These are phyloP conservation scores for Agrotis ipsilon DNA, from an alignment of 2,888 invertebrate genomes.

Conservation along the genomic window DNA sequence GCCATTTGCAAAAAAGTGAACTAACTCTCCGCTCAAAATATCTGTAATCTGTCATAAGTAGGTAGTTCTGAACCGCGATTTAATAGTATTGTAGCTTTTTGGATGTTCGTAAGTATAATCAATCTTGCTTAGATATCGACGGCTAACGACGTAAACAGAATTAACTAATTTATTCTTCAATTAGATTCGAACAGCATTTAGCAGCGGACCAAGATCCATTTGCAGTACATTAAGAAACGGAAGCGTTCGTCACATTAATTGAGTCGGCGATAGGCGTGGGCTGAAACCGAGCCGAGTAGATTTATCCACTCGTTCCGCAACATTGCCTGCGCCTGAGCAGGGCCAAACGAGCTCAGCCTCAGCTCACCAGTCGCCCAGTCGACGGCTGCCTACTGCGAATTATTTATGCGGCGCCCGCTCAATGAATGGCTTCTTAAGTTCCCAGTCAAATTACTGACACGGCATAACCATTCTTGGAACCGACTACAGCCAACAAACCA, in stretches of 20 bases:
- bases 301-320: slow-evolving; percentile 76
- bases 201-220: slow-evolving; percentile 37
- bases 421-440: slow-evolving; percentile 74
- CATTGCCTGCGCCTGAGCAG: slow-evolving; percentile 69
- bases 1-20: too few relatives aligned
- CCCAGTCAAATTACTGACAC: slow-evolving; percentile 71
- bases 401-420: slow-evolving; percentile 79
- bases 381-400: slow-evolving; percentile 74
- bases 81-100: neutral
- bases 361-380: slow-evolving; percentile 3
- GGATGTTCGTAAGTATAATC: neutral
- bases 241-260: slow-evolving; percentile 78
- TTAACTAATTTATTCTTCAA: slow-evolving; percentile 19
- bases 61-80: neutral
- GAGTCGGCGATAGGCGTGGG: slow-evolving; percentile 80
- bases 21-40: too few relatives aligned
- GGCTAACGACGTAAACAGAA: slow-evolving; percentile 14
- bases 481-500: slow-evolving; percentile 52
- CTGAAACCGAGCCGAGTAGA: slow-evolving; percentile 62
- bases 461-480: slow-evolving; percentile 70
- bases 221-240: slow-evolving; percentile 71
- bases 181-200: slow-evolving; percentile 24
- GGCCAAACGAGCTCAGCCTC: slow-evolving; percentile 65
- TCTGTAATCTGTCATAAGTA: neutral
- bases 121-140: neutral